Evolutionary conservation across 2,888 invertebrate species (phyloP).

Genomic region (Tachystola acroxantha): DNA sequence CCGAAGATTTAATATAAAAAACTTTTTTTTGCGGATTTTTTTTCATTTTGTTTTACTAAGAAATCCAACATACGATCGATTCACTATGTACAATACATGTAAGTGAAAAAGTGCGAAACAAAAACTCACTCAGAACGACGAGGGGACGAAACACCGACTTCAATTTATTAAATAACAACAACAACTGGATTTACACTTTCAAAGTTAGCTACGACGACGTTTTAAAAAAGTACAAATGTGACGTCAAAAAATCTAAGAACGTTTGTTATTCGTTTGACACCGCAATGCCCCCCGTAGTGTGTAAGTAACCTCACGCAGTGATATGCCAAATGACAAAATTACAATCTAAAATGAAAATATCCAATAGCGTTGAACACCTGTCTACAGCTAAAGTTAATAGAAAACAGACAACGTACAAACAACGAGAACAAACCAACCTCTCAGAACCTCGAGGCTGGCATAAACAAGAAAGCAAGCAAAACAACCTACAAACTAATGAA

Average conservation of each 20-base stretch:
- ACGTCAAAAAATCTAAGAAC: slow-evolving; percentile 40
- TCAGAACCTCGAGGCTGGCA: slow-evolving; percentile 25
- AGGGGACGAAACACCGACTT: slow-evolving; percentile 46
- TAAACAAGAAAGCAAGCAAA: slow-evolving; percentile 50
- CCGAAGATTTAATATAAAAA: slow-evolving; percentile 53
- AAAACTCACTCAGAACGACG: slow-evolving; percentile 55
- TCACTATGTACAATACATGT: slow-evolving; percentile 57
- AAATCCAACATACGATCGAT: slow-evolving; percentile 36
- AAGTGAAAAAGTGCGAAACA: slow-evolving; percentile 56
- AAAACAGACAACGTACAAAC: slow-evolving; percentile 50
- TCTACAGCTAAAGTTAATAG: slow-evolving; percentile 29
- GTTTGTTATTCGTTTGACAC: slow-evolving; percentile 29
- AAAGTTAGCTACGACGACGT: slow-evolving; percentile 40
- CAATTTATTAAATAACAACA: slow-evolving; percentile 33
- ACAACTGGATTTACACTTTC: slow-evolving; percentile 39
- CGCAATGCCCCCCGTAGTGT: slow-evolving; percentile 50
- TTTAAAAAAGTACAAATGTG: slow-evolving; percentile 58
- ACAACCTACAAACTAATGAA: slow-evolving; percentile 62
- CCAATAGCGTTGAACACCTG: slow-evolving; percentile 24
- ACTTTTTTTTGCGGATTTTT: slow-evolving; percentile 57
- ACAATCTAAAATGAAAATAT: slow-evolving; percentile 46
- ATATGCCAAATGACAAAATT: slow-evolving; percentile 65
- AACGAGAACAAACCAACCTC: slow-evolving; percentile 40
- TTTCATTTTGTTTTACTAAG: slow-evolving; percentile 46
- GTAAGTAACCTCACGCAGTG: slow-evolving; percentile 43